Conservation (phyloP, 2,113 vertebrate genomes). For the Capreolus pygargus region DNA sequence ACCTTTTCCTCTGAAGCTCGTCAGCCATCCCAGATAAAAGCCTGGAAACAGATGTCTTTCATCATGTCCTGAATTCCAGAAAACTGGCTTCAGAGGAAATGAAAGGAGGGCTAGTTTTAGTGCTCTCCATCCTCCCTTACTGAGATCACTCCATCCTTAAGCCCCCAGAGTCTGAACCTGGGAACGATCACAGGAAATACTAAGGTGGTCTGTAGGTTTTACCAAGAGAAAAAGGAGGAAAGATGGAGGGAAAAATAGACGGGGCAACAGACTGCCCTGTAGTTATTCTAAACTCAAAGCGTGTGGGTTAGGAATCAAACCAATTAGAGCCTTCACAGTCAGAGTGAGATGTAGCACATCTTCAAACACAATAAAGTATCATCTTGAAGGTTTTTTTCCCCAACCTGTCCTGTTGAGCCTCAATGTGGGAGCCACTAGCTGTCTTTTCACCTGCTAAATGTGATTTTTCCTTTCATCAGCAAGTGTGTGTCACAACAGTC, state of each 20-base stretch:
- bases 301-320: conserved; percentile 35
- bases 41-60: conserved; percentile 7
- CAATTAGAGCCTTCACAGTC: conserved; percentile 46
- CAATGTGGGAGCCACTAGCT: neutral
- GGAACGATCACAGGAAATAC: conserved; percentile 22
- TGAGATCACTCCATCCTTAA: conserved; percentile 41
- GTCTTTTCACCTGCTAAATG: neutral
- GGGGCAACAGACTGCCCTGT: neutral
- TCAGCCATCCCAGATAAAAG: conserved; percentile 27
- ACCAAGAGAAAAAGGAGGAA: conserved; percentile 31
- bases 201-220: conserved; percentile 13
- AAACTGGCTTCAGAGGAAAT: conserved; percentile 53
- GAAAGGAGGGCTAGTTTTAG: neutral
- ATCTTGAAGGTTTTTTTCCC: conserved; percentile 5
- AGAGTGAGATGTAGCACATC: neutral
- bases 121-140: neutral
- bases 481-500: neutral
- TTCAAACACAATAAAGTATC: conserved; percentile 37
- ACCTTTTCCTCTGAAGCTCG: conserved; percentile 31
- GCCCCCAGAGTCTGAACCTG: neutral
- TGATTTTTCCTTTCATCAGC: conserved; percentile 35
- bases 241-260: conserved; percentile 13
- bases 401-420: neutral
- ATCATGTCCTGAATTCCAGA: conserved; percentile 58
- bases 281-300: conserved; percentile 39